Evolutionary conservation across 1,140 invertebrate species (phyloP).

Genomic region (Caenorhabditis tropicalis): DNA sequence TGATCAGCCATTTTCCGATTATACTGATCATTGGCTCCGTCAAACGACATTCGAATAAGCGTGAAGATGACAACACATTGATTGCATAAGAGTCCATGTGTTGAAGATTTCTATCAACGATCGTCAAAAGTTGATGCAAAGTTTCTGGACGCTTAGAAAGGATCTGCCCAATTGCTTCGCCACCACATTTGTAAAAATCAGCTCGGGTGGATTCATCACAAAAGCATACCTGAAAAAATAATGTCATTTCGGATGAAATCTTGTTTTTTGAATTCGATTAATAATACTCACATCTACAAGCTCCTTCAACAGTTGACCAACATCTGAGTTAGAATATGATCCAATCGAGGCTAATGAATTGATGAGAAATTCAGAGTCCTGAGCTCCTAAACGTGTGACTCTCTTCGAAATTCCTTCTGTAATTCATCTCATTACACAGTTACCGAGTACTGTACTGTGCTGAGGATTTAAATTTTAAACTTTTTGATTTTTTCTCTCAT

Average conservation of each 20-base stretch:
- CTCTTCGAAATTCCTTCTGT: conserved; percentile 26
- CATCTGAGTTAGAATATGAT: conserved; percentile 42
- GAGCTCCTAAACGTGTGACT: not conserved
- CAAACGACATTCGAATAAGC: conserved; percentile 36
- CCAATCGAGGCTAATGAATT: conserved; percentile 50
- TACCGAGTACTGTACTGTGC: too few species aligned
- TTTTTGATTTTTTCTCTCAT: not conserved
- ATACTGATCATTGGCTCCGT: conserved; percentile 41
- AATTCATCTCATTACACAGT: not conserved
- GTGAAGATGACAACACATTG: conserved; percentile 45
- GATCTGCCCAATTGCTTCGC: conserved; percentile 50
- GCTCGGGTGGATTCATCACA: conserved; percentile 48
- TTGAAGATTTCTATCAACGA: conserved; percentile 54
- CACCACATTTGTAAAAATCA: conserved; percentile 52
- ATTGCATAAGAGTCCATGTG: conserved; percentile 58
- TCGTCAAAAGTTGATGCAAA: conserved; percentile 40
- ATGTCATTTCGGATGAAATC: not conserved
- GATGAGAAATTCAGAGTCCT: conserved; percentile 53
- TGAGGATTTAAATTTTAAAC: not conserved
- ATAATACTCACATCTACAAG: conserved; percentile 47
- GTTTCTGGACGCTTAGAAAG: conserved; percentile 29
- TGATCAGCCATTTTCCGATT: conserved; percentile 55
- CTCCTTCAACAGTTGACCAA: conserved; percentile 35
- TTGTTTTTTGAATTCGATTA: not conserved
- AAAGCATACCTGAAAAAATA: conserved; percentile 52